Evolutionary conservation across 2,113 vertebrate species (phyloP), one percentile per base, ranked within the genome.

Genomic region (Lynx canadensis): DNA sequence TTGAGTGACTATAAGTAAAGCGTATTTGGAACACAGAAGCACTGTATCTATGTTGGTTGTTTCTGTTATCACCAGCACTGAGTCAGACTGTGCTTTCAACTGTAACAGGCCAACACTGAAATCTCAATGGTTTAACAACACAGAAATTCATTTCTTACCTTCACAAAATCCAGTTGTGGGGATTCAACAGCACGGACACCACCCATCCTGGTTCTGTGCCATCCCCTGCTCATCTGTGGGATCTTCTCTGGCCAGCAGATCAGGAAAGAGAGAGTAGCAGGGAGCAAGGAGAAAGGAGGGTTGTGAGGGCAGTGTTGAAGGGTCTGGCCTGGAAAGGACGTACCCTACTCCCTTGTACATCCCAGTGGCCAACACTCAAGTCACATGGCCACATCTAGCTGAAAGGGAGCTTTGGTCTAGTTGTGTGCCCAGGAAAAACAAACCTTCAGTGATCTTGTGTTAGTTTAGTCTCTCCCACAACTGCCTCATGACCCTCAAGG

Each of bases 391-490:
- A 60, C n/a, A 52, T 4, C 29, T 73, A 29, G 33, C 41, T 41
- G 45, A 69, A 94, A 41, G 7, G 33, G 16, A 80, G 4, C 1
- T 69, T 95, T 82, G 52, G 10, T 41, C 25, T 68, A 78, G 29
- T 31, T 33, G 66, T 88, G n/a, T 81, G 18, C 29, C 33, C 38
- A 79, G 13, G n/a, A 69, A 29, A 25, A 93, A 79, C 73, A 74
- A 78, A n/a, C 0, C 21, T 74, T 82, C 36, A 2, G 18, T 86
- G 41, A 60, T 73, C 36, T 19, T 27, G 33, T 19, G 16, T 95
- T 60, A 80, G 38, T 84, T 91, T 93, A 76, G 31, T 86, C 27
- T 94, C 78, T 92, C n/a, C 31, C 55, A 94, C n/a, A 90, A 81
- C 23, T n/a, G 76, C 55, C 29, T 96, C 60, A 78, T 68, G 12